phyloP scores from a whole-genome alignment of 2,113 vertebrate species.

The Calidris pugnax region DNA sequence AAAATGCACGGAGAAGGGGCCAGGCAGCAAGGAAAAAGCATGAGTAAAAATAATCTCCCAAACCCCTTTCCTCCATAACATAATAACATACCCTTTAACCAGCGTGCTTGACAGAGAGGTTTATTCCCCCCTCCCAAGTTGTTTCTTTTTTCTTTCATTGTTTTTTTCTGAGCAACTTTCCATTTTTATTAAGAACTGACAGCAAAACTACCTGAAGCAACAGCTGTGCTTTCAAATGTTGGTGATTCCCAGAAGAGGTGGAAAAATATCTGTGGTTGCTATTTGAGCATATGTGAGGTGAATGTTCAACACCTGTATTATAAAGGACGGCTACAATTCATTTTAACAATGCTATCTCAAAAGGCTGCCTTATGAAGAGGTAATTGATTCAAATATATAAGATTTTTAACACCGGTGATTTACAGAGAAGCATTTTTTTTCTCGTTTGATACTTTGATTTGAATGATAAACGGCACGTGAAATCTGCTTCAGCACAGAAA shows the following conservation, averaged over 20 bases:
- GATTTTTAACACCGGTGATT: conserved; percentile 53
- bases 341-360: conserved; percentile 56
- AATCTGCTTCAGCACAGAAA: neutral
- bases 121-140: neutral
- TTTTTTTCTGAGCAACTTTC: neutral
- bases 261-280: neutral
- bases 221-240: conserved; percentile 2
- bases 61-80: neutral
- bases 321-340: conserved; percentile 41
- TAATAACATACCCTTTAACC: neutral
- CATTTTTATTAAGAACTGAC: neutral
- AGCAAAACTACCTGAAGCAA: neutral
- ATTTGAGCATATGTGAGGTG: conserved; percentile 20
- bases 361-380: conserved; percentile 37
- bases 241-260: neutral
- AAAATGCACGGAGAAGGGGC: neutral
- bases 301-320: conserved; percentile 22
- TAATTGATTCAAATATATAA: conserved; percentile 54
- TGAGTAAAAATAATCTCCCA: neutral
- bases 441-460: neutral
- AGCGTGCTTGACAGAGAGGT: neutral
- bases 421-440: conserved; percentile 26
- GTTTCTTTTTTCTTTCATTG: neutral
- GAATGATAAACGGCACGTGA: neutral
- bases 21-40: neutral